These are phyloP conservation scores for Osmerus eperlanus DNA, from an alignment of 2,113 vertebrate species.

Conservation along the genomic window DNA sequence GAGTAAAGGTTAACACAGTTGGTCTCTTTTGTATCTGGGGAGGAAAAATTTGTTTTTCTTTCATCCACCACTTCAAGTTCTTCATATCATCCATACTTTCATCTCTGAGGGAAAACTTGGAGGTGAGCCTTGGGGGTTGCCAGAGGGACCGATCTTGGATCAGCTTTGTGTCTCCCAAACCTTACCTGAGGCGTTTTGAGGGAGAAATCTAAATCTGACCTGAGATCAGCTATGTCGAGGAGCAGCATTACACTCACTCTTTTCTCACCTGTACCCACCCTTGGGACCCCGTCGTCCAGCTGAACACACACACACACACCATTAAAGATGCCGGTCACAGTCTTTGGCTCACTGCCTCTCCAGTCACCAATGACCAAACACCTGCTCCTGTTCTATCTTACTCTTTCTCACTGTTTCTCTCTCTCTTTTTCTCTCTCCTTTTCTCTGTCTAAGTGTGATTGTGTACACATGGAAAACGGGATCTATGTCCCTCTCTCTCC, in stretches of 20 bases:
- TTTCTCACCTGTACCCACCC: conserved; percentile 15
- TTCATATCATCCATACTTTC: too few species aligned
- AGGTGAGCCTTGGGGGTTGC: too few species aligned
- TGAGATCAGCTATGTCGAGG: conserved; percentile 1
- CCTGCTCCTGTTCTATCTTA: background rate
- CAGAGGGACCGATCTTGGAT: too few species aligned
- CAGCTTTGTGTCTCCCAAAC: too few species aligned
- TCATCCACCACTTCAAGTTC: too few species aligned
- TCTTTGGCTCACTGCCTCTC: background rate
- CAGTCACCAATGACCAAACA: too few species aligned
- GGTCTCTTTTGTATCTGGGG: too few species aligned
- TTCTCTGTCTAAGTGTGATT: background rate
- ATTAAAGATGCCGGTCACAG: background rate
- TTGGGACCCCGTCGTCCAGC: conserved; percentile 19
- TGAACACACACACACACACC: background rate
- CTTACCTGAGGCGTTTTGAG: too few species aligned
- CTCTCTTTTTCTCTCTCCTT: conserved; percentile 5
- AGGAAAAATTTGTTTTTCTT: too few species aligned
- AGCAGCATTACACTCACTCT: background rate
- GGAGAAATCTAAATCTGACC: too few species aligned
- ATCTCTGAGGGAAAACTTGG: too few species aligned
- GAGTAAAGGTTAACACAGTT: too few species aligned
- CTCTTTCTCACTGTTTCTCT: background rate
- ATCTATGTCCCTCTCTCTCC: background rate
- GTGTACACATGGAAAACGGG: background rate